Evolutionary conservation across 2,888 invertebrate species (phyloP).

Genomic region (Nematopogon swammerdamellus): DNA sequence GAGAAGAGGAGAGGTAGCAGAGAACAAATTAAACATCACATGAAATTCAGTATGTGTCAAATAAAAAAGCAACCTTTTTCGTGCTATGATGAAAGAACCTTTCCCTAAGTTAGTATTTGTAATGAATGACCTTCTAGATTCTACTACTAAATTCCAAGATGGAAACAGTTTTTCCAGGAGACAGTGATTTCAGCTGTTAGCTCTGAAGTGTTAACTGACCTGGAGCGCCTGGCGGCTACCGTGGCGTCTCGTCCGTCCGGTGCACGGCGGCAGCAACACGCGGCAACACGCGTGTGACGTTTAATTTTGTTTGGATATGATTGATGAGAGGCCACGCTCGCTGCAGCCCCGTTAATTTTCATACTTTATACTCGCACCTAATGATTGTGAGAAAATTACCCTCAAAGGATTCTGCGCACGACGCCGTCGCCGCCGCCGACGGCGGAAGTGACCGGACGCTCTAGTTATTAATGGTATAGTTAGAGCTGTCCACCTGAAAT

Average conservation of each 20-base stretch:
- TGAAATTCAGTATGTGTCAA: no score
- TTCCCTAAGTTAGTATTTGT: no score
- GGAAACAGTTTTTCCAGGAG: slow-evolving; percentile 14
- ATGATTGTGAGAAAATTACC: slow-evolving; percentile 13
- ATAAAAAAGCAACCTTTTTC: no score
- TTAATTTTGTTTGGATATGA: slow-evolving; percentile 52
- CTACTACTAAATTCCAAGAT: no score
- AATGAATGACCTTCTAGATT: no score
- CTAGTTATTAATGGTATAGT: background rate
- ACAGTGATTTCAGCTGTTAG: slow-evolving; percentile 14
- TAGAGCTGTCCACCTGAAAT: background rate
- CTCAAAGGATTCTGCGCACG: background rate
- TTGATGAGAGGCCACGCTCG: slow-evolving; percentile 38
- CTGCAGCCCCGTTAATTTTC: slow-evolving; percentile 33
- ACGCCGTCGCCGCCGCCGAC: no score
- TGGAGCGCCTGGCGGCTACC: no score
- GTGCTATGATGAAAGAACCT: no score
- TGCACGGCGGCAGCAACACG: slow-evolving; percentile 24
- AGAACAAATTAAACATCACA: no score
- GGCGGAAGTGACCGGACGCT: background rate
- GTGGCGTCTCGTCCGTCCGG: slow-evolving; percentile 13
- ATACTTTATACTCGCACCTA: slow-evolving; percentile 25
- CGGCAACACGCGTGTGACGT: slow-evolving; percentile 45
- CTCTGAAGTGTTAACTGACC: slow-evolving; percentile 2
- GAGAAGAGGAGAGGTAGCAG: no score